Conservation (phyloP, 2,888 invertebrate species). For the Terebella lapidaria region DNA sequence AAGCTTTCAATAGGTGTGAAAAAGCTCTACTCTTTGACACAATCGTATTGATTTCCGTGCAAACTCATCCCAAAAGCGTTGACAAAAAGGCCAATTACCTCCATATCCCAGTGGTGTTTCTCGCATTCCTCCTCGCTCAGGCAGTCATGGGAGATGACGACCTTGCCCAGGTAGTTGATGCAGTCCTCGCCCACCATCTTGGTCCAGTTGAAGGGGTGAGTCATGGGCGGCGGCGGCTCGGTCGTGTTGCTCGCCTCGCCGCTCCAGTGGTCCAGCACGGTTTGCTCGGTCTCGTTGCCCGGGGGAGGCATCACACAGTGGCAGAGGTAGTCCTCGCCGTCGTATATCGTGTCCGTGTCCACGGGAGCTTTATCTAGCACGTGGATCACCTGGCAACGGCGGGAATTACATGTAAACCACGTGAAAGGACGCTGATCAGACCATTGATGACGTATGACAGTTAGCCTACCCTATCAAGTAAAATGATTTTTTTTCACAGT, state of each 20-base stretch:
- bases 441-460: too few relatives aligned
- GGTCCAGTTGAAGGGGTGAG: slow-evolving; percentile 14
- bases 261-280: not conserved
- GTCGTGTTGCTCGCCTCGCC: not conserved
- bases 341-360: slow-evolving; percentile 13
- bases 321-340: slow-evolving; percentile 14
- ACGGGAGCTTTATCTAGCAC: slow-evolving; percentile 19
- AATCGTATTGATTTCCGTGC: too few relatives aligned
- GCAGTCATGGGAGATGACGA: slow-evolving; percentile 17
- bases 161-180: slow-evolving; percentile 15
- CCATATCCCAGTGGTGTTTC: slow-evolving; percentile 15
- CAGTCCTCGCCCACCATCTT: slow-evolving; percentile 17
- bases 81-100: too few relatives aligned
- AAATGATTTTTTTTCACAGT: too few relatives aligned
- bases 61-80: too few relatives aligned
- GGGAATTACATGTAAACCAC: too few relatives aligned
- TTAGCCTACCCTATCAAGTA: too few relatives aligned
- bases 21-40: too few relatives aligned
- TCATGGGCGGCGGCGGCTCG: slow-evolving; percentile 6
- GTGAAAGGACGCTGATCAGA: too few relatives aligned
- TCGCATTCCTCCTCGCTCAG: slow-evolving; percentile 15
- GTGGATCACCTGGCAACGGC: slow-evolving; percentile 11
- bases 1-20: too few relatives aligned
- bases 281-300: not conserved
- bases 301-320: slow-evolving; percentile 18